Conservation (phyloP, 2,113 vertebrate genomes). For the Sylvietta virens region DNA sequence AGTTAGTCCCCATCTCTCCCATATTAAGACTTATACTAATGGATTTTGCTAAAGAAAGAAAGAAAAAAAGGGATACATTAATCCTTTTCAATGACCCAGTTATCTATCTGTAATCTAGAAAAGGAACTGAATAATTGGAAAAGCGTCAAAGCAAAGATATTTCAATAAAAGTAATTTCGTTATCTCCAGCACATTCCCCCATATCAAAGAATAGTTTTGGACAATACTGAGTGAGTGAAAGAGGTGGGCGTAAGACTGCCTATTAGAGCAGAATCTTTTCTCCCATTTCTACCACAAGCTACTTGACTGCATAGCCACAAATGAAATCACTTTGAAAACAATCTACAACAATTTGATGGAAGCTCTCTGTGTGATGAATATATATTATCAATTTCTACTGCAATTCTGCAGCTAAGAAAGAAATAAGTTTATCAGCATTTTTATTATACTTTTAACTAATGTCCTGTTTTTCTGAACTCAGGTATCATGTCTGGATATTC, state of each 20-base stretch:
- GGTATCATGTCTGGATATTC: not conserved
- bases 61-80: too few species aligned
- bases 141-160: not conserved
- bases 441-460: not conserved
- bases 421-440: not conserved
- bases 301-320: not conserved
- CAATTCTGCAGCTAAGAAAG: not conserved
- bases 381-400: not conserved
- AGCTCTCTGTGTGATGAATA: not conserved
- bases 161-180: not conserved
- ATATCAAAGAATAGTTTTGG: not conserved
- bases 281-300: not conserved
- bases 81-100: not conserved
- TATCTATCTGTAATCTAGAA: not conserved
- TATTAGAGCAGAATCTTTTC: not conserved
- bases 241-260: not conserved
- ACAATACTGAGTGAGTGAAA: rapidly evolving
- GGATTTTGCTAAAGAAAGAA: not conserved
- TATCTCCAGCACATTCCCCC: not conserved
- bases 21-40: not conserved
- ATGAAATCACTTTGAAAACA: not conserved
- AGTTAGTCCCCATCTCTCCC: not conserved
- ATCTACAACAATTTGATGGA: not conserved
- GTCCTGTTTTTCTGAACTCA: not conserved
- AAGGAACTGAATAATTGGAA: not conserved